Conservation (phyloP, 1,140 invertebrate species). For the Potamilus streckersoni region DNA sequence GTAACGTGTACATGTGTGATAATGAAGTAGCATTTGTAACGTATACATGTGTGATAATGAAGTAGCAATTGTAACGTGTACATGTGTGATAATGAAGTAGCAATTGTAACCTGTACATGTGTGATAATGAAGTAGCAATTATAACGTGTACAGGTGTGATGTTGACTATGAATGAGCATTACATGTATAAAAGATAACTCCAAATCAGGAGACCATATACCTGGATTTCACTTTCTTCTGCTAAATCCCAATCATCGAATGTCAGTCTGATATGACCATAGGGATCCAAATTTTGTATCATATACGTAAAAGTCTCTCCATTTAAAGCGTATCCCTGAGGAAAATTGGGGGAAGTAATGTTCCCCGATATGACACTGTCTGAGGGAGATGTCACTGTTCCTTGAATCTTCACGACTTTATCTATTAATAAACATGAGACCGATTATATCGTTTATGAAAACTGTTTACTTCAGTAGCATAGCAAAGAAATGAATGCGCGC, state of each 20-base stretch:
- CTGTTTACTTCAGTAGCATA: background rate
- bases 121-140: no score
- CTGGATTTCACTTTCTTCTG: constrained; percentile 53
- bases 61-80: no score
- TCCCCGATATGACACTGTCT: constrained; percentile 38
- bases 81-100: no score
- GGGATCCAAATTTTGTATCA: constrained; percentile 59
- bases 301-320: constrained; percentile 60
- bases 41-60: no score
- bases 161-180: no score
- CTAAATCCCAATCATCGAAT: constrained; percentile 63
- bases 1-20: no score
- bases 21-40: no score
- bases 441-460: background rate
- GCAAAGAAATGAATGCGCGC: no score
- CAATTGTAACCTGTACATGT: no score
- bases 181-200: background rate
- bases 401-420: constrained; percentile 46
- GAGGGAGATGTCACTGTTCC: constrained; percentile 46
- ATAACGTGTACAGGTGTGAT: no score
- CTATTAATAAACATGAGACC: constrained; percentile 20
- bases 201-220: constrained; percentile 27
- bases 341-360: constrained; percentile 58
- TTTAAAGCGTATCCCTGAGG: constrained; percentile 59
- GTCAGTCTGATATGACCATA: constrained; percentile 55